Evolutionary conservation across 1,140 invertebrate species (phyloP).

Genomic region (Homalodisca vitripennis): DNA sequence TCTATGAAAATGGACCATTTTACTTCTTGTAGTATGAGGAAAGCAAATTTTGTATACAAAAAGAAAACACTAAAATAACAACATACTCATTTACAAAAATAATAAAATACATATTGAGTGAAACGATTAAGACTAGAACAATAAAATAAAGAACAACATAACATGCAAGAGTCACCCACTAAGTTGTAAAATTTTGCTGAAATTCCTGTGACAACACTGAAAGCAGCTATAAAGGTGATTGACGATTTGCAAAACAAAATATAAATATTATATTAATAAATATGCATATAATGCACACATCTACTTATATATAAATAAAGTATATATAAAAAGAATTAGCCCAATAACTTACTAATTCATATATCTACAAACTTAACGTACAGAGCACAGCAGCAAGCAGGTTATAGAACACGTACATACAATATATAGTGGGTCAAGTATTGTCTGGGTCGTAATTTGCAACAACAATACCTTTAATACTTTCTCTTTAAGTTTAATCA

Average conservation of each 20-base stretch:
- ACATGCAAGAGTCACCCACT: not conserved
- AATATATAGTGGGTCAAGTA: not conserved
- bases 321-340: slow-evolving; percentile 8
- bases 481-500: not conserved
- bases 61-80: too few relatives aligned
- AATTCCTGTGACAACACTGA: slow-evolving; percentile 4
- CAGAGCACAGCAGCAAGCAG: slow-evolving; percentile 4
- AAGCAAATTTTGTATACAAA: too few relatives aligned
- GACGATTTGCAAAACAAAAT: slow-evolving; percentile 1
- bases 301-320: slow-evolving; percentile 17
- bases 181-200: not conserved
- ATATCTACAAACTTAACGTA: slow-evolving; percentile 10
- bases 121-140: not conserved
- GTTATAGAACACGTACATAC: not conserved
- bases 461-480: too few relatives aligned
- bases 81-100: too few relatives aligned
- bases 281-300: slow-evolving; percentile 8
- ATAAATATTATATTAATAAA: slow-evolving; percentile 18
- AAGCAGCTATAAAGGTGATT: not conserved
- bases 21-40: too few relatives aligned
- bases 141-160: not conserved
- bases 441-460: slow-evolving; percentile 24
- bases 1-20: too few relatives aligned
- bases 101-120: slow-evolving; percentile 9
- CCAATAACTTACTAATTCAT: slow-evolving; percentile 9